Percentiles rank a stretch among this genome's conserved stretches.
Evolutionary conservation across 2,797 vertebrate species (phyloP).

Genomic region (Clarias fuscus): DNA sequence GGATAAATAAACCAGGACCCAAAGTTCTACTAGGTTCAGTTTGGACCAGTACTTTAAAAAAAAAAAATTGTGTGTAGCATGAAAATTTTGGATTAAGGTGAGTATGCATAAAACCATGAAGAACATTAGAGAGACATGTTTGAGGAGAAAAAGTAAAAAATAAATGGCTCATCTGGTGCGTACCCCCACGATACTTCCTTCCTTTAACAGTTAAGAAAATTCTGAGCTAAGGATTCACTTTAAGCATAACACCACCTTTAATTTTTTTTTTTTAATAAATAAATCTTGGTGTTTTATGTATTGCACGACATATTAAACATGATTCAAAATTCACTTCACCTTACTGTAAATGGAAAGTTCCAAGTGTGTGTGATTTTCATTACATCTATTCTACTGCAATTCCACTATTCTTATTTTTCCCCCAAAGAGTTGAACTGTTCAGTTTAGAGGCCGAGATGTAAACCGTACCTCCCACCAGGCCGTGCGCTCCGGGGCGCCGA

Average conservation of each 20-base stretch:
- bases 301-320: background rate
- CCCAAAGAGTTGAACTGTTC: background rate
- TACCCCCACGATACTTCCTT: too few species aligned
- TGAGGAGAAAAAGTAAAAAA: too few species aligned
- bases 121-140: too few species aligned
- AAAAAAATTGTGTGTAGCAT: background rate
- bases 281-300: too few species aligned
- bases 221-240: too few species aligned
- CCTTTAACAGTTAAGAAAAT: too few species aligned
- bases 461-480: constrained; percentile 55
- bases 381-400: background rate
- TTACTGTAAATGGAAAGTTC: background rate
- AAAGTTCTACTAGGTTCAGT: background rate
- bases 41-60: background rate
- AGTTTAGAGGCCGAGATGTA: background rate
- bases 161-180: too few species aligned
- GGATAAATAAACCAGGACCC: background rate
- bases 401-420: background rate
- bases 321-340: background rate
- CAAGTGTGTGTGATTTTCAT: background rate
- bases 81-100: background rate
- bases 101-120: too few species aligned
- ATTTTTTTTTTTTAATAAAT: too few species aligned
- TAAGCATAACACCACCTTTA: too few species aligned
- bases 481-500: constrained; percentile 43